These are phyloP conservation scores for Haliaeetus leucogaster DNA, from an alignment of 2,113 vertebrate species.

Conservation along the genomic window DNA sequence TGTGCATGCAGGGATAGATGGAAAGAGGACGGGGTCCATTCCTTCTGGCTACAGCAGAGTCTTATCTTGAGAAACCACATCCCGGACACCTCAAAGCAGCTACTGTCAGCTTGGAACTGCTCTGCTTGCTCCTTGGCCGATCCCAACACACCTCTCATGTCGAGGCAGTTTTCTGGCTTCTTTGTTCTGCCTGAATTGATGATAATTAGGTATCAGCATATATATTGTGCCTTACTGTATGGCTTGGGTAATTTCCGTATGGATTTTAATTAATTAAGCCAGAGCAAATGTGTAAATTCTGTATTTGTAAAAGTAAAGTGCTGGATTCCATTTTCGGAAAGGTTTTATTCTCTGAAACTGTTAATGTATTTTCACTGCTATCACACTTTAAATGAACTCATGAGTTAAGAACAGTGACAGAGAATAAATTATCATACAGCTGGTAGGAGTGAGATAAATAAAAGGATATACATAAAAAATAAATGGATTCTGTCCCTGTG, in stretches of 20 bases:
- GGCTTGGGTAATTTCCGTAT: not conserved
- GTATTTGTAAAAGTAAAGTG: constrained; percentile 34
- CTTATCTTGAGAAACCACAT: not conserved
- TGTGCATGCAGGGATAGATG: not conserved
- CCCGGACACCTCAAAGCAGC: fast-evolving
- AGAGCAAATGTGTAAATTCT: constrained; percentile 23
- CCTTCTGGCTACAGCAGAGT: not conserved
- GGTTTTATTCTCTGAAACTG: constrained; percentile 46
- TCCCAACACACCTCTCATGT: not conserved
- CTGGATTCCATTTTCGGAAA: constrained; percentile 5
- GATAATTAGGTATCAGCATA: not conserved
- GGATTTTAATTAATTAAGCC: constrained; percentile 46
- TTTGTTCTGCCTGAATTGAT: not conserved
- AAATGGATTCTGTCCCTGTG: constrained; percentile 11
- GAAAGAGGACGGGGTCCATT: fast-evolving
- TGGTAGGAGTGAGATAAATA: constrained; percentile 55
- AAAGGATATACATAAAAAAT: constrained; percentile 47
- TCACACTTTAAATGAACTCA: constrained; percentile 50
- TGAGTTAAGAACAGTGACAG: constrained; percentile 58
- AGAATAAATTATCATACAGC: constrained; percentile 65
- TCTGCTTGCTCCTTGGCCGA: fast-evolving
- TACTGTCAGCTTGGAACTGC: not conserved
- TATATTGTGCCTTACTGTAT: not conserved
- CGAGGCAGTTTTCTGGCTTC: not conserved
- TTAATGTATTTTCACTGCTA: constrained; percentile 37